Evolutionary conservation across 2,888 invertebrate genomes (phyloP).

Genomic region (Andrena dorsata): DNA sequence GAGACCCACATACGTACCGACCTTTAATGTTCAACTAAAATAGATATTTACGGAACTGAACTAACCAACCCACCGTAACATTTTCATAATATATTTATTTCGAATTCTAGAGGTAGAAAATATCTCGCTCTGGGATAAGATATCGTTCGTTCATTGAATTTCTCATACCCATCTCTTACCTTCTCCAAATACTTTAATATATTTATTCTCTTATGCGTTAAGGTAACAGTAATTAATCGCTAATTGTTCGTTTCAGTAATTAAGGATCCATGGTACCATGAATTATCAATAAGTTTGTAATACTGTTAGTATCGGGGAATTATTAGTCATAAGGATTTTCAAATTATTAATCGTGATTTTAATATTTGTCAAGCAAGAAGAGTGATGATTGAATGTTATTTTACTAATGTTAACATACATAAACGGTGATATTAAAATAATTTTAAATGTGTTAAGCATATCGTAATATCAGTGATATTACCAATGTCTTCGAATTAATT

Average conservation of each 20-base stretch:
- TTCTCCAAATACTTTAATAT: slow-evolving; percentile 18
- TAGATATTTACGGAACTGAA: slow-evolving; percentile 18
- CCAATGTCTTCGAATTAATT: slow-evolving; percentile 29
- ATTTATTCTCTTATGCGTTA: slow-evolving; percentile 48
- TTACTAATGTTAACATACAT: slow-evolving; percentile 30
- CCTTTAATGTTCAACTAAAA: slow-evolving; percentile 77
- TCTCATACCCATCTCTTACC: background rate
- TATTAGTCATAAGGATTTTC: slow-evolving; percentile 26
- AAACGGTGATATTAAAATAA: slow-evolving; percentile 42
- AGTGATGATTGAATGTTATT: slow-evolving; percentile 13
- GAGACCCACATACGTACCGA: slow-evolving; percentile 76
- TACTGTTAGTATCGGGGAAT: slow-evolving; percentile 13
- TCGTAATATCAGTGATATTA: slow-evolving; percentile 13
- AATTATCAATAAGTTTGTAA: slow-evolving; percentile 19
- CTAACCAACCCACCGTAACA: slow-evolving; percentile 11
- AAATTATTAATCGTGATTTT: slow-evolving; percentile 28
- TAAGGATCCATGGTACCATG: slow-evolving; percentile 43
- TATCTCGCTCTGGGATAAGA: slow-evolving; percentile 61
- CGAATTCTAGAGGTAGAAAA: slow-evolving; percentile 5
- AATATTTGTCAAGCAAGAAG: slow-evolving; percentile 12
- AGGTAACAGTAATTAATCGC: slow-evolving; percentile 31
- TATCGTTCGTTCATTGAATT: slow-evolving; percentile 70
- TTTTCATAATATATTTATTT: slow-evolving; percentile 32
- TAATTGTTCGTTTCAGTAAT: slow-evolving; percentile 25
- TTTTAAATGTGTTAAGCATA: slow-evolving; percentile 12